A percentile compares a stretch with the other conserved stretches of the same genome.
phyloP scores from a whole-genome alignment of 2,113 vertebrate species.

The Podarcis cretensis region DNA sequence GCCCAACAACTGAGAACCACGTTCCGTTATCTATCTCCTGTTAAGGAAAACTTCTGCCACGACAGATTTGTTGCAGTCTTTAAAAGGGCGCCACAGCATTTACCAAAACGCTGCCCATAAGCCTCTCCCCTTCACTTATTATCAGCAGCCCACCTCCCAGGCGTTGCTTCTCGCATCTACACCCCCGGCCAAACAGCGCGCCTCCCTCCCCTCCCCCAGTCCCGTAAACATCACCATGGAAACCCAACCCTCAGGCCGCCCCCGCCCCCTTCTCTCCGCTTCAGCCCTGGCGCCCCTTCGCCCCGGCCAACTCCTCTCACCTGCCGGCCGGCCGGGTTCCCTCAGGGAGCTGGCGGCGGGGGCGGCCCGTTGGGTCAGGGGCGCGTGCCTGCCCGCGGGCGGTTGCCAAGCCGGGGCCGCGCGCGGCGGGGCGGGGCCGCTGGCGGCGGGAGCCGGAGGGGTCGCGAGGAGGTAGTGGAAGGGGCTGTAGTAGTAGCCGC shows the following conservation, averaged over 20 bases:
- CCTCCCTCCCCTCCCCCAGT: too few species aligned
- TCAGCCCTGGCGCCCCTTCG: background rate
- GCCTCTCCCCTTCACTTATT: too few species aligned
- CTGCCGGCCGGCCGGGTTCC: constrained; percentile 69
- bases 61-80: background rate
- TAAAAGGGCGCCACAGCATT: background rate
- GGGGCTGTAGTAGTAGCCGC: constrained; percentile 47
- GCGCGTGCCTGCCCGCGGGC: background rate
- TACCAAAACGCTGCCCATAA: background rate
- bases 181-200: background rate
- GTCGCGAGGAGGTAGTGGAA: constrained; percentile 60
- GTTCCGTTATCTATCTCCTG: too few species aligned
- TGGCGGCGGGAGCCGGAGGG: background rate
- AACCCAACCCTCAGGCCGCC: background rate
- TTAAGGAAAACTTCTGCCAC: background rate
- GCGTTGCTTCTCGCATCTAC: background rate
- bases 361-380: background rate
- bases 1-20: too few species aligned
- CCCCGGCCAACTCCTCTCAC: constrained; percentile 49
- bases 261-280: background rate
- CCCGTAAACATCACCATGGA: background rate
- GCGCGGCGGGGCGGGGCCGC: background rate
- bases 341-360: constrained; percentile 26
- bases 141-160: background rate
- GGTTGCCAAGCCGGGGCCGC: constrained; percentile 43